phyloP scores from a whole-genome alignment of 2,797 vertebrate genomes.

The Ciconia nigra region DNA sequence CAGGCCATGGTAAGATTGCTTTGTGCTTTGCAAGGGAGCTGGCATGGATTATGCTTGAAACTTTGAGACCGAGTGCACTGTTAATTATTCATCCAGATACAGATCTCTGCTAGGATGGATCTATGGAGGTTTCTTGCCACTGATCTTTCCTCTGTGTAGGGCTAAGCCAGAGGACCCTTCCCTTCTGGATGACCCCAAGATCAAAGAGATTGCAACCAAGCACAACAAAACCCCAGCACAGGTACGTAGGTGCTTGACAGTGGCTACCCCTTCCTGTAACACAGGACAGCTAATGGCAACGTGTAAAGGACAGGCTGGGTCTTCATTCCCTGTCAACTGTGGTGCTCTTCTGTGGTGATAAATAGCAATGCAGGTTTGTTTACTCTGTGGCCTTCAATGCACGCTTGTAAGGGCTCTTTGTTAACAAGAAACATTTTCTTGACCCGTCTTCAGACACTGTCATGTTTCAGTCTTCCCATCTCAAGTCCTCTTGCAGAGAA shows the following conservation, averaged over 20 bases:
- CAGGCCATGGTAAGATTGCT: conserved; percentile 81
- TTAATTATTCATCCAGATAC: background rate
- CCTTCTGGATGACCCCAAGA: conserved; percentile 84
- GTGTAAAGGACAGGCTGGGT: background rate
- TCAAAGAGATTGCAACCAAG: conserved; percentile 84
- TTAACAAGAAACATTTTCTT: background rate
- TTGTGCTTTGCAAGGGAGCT: background rate
- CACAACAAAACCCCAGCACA: conserved; percentile 87
- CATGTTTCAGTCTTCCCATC: background rate
- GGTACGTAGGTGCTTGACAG: conserved; percentile 53
- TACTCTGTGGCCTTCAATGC: fast-evolving
- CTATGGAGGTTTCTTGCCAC: background rate
- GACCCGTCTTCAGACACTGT: background rate
- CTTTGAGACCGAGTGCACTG: fast-evolving
- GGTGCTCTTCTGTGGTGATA: background rate
- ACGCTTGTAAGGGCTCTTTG: background rate
- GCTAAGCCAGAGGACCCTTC: conserved; percentile 82
- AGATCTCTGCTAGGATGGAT: background rate
- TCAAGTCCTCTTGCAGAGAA: background rate
- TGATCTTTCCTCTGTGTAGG: conserved; percentile 63
- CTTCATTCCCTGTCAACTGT: background rate
- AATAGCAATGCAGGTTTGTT: background rate
- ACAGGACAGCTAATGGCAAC: too few relatives aligned
- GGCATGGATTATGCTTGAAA: background rate
- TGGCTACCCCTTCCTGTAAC: background rate